Conservation (phyloP, 2,797 vertebrate species). For the Synaphobranchus kaupii region DNA sequence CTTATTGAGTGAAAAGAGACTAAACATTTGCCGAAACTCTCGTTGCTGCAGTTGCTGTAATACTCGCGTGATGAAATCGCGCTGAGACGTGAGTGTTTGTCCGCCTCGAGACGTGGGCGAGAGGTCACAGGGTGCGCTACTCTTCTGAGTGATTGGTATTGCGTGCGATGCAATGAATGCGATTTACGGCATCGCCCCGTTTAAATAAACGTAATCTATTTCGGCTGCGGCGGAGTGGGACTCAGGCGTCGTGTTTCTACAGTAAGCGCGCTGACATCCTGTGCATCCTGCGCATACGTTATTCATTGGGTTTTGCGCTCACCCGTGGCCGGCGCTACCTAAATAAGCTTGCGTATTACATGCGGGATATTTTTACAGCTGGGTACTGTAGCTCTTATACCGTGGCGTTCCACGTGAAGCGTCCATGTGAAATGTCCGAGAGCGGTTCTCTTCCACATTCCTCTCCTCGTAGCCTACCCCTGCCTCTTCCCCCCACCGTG, state of each 20-base stretch:
- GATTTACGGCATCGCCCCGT: background rate
- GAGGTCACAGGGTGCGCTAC: no score
- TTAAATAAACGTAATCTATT: background rate
- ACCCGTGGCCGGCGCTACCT: background rate
- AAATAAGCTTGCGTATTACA: background rate
- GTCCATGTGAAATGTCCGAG: background rate
- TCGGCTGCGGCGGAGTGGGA: background rate
- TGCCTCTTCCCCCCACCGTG: background rate
- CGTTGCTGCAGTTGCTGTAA: no score
- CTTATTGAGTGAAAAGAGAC: no score
- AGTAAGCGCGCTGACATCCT: background rate
- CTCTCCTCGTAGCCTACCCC: constrained; percentile 44
- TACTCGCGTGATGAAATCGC: no score
- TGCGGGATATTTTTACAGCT: background rate
- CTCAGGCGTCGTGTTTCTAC: background rate
- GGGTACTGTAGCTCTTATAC: background rate
- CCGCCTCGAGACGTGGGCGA: no score
- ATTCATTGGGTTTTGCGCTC: background rate
- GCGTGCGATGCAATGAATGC: background rate
- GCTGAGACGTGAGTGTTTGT: no score
- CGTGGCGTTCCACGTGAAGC: background rate
- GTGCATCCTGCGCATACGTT: no score
- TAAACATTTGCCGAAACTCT: no score
- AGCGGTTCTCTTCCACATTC: background rate
- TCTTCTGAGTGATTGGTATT: background rate